Evolutionary conservation across 2,888 invertebrate species (phyloP).

Genomic region (Dryobota labecula): DNA sequence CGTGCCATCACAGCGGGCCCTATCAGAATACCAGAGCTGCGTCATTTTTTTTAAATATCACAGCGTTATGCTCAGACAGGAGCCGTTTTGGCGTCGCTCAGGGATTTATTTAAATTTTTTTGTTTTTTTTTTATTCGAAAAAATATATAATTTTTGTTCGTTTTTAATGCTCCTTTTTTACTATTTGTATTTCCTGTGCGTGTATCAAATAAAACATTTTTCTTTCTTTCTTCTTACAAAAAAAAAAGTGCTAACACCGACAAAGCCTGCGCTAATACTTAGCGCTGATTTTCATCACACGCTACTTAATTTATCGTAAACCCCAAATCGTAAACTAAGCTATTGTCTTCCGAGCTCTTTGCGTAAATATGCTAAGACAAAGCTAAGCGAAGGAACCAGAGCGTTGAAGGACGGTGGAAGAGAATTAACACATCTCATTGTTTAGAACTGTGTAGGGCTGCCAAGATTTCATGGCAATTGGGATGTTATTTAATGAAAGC

Average conservation of each 20-base stretch:
- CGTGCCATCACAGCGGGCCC: too few species aligned
- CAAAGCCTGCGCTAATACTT: background rate
- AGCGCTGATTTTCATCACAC: constrained; percentile 38
- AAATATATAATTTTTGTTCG: too few species aligned
- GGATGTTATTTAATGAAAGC: constrained; percentile 4
- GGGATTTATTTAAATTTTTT: too few species aligned
- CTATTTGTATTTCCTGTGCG: too few species aligned
- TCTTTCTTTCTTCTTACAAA: too few species aligned
- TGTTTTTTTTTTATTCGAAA: too few species aligned
- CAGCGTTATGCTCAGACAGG: too few species aligned
- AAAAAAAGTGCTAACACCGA: background rate
- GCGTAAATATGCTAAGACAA: constrained; percentile 59
- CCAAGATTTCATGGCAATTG: constrained; percentile 24
- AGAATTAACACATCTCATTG: constrained; percentile 62
- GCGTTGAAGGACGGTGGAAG: constrained; percentile 58
- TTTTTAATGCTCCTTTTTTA: too few species aligned
- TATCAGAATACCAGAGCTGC: too few species aligned
- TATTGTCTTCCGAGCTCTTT: constrained; percentile 48
- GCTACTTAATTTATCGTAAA: constrained; percentile 39
- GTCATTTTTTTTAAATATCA: too few species aligned
- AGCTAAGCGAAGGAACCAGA: constrained; percentile 60
- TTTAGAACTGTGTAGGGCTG: constrained; percentile 48
- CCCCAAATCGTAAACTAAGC: constrained; percentile 24
- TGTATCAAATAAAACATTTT: too few species aligned
- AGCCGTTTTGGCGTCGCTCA: too few species aligned